Evolutionary conservation across 2,888 invertebrate species (phyloP), one percentile per base, ranked within the genome.

Genomic region (Andrena haemorrhoa): DNA sequence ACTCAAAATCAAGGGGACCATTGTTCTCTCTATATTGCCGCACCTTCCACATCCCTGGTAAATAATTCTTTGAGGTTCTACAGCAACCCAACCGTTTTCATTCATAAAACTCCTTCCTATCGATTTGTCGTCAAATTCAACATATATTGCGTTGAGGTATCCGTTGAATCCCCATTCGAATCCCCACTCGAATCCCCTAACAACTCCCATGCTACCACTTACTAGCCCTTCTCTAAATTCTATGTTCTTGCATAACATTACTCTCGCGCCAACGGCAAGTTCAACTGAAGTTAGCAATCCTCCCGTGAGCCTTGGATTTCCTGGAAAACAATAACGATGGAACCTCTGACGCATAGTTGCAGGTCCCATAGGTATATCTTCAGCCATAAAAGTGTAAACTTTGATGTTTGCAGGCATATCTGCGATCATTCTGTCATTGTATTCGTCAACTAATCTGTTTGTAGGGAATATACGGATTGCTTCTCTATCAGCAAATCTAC

Each of bases 71-170:
- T 20, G 51, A 51, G 51, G 51, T 51, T 51, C 16, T 51, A 51
- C 20, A 51, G 51, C 51, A 51, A 51, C 51, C 51, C 51, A 51
- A 51, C 51, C 51, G n/a, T 51, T 51, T 51, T n/a, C 16, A 51
- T 51, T 5, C 4, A 4, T 51, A 51, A n/a, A 51, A 51, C 29
- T 60, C 12, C 16, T 5, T 29, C 58, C 58, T 29, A 16, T 31
- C 26, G 58, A 60, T 31, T 31, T 6, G 5, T 60, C 58, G 2
- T 60, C 58, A 31, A 58, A 58, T 60, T 60, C 29, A 29, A 60
- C 31, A 1, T 16, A 16, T 60, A 60, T 16, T 29, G 4, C 6
- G 16, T 60, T 29, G 16, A 31, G 31, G 29, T 60, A n/a, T 60
- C 58, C 29, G 6, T 16, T 23, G n/a, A n/a, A n/a, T 58, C 12